Conservation (phyloP, 2,797 vertebrate genomes). For the Gallinago stenura region DNA sequence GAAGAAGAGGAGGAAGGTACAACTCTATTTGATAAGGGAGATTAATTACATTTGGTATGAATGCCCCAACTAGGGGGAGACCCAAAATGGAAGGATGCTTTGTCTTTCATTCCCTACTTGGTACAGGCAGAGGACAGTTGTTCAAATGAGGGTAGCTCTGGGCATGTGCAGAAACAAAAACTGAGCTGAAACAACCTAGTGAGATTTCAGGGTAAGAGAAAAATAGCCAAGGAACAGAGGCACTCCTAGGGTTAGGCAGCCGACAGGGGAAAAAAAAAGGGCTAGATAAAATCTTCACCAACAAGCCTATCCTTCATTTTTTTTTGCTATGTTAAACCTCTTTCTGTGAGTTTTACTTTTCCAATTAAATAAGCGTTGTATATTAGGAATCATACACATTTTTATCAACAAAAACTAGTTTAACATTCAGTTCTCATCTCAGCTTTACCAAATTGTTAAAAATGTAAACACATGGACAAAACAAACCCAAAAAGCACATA, state of each 20-base stretch:
- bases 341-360: neutral
- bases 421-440: neutral
- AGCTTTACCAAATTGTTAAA: neutral
- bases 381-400: neutral
- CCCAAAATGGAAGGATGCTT: neutral
- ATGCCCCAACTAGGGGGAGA: accelerated
- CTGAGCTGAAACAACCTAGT: neutral
- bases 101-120: neutral
- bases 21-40: neutral
- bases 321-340: neutral
- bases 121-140: neutral
- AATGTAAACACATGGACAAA: neutral
- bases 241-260: neutral
- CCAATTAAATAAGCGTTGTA: neutral
- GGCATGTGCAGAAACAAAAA: neutral
- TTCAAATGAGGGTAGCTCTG: neutral
- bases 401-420: neutral
- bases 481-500: neutral
- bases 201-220: neutral
- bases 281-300: neutral
- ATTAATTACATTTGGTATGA: neutral
- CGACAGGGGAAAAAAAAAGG: neutral
- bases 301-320: neutral
- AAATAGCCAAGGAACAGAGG: neutral
- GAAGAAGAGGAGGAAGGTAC: neutral